phyloP scores from a whole-genome alignment of 2,888 invertebrate genomes.

The Drosophila maculinotata region DNA sequence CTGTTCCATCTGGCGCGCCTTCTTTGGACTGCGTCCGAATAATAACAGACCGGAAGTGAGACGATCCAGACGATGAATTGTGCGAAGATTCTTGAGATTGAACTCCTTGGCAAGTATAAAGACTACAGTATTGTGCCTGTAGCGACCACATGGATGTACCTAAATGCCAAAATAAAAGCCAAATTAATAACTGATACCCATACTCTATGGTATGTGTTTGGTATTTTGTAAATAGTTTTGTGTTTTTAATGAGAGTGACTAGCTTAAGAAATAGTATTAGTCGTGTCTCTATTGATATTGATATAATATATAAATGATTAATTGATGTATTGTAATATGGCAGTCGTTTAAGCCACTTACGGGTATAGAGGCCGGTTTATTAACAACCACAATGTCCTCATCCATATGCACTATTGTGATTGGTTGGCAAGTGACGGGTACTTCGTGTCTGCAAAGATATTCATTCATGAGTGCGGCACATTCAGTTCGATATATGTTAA shows the following conservation, averaged over 20 bases:
- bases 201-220: neutral
- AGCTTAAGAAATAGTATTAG: conserved; percentile 10
- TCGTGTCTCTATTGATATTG: conserved; percentile 1
- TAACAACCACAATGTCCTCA: conserved; percentile 99
- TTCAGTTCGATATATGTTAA: conserved; percentile 53
- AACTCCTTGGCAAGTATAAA: conserved; percentile 98
- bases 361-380: conserved; percentile 99
- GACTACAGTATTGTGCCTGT: conserved; percentile 98
- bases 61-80: conserved; percentile 97
- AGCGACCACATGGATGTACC: conserved; percentile 99
- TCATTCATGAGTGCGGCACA: conserved; percentile 45
- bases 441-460: conserved; percentile 95
- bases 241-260: conserved; percentile 9
- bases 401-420: conserved; percentile 99
- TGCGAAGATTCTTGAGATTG: conserved; percentile 95
- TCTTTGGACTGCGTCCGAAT: conserved; percentile 96
- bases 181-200: neutral
- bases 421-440: conserved; percentile 98
- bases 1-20: conserved; percentile 97
- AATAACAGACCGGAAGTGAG: conserved; percentile 96
- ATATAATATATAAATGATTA: conserved; percentile 24
- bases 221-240: neutral
- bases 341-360: conserved; percentile 96
- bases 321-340: conserved; percentile 85
- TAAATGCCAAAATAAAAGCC: conserved; percentile 82